Percentiles rank a stretch among this genome's conserved stretches.
Conservation (phyloP, 92 coral and sea anemone species). For the Virgularia gustaviana region DNA sequence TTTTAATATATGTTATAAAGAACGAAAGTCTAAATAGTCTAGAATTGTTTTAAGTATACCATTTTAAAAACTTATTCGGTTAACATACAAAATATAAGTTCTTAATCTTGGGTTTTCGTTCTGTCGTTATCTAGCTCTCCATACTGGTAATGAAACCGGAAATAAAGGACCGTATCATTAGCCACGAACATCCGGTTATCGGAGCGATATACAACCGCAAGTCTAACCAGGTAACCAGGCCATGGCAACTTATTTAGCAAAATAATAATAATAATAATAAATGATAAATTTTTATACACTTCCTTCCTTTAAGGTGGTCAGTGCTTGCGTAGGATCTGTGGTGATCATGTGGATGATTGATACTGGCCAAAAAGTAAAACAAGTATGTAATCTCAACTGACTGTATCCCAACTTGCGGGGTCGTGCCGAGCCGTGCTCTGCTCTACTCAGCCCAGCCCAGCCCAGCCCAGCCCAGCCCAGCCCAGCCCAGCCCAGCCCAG, state of each 20-base stretch:
- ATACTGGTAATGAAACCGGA: conserved; percentile 97
- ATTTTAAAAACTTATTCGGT: no score
- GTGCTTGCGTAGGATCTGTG: conserved; percentile 86
- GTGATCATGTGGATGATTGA: conserved; percentile 99
- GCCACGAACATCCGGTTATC: conserved; percentile 91
- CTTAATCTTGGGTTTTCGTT: no score
- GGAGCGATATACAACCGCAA: conserved; percentile 90
- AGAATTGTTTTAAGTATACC: no score
- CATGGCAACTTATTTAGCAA: not conserved
- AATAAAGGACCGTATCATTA: conserved; percentile 86
- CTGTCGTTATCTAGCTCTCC: conserved; percentile 55
- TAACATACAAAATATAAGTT: no score
- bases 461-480: no score
- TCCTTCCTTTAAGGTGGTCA: conserved; percentile 91
- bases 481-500: no score
- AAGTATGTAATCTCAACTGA: conserved; percentile 37
- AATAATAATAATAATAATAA: not conserved
- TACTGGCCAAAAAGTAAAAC: conserved; percentile 96
- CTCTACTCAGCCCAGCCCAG: no score
- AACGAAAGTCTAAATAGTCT: no score
- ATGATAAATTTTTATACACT: not conserved
- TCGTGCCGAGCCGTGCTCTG: no score
- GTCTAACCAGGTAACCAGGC: conserved; percentile 73
- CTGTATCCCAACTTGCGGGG: not conserved
- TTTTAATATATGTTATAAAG: no score